A percentile compares a stretch with the other conserved stretches of the same genome.
phyloP scores from a whole-genome alignment of 2,113 vertebrate species.

The Gila orcuttii region DNA sequence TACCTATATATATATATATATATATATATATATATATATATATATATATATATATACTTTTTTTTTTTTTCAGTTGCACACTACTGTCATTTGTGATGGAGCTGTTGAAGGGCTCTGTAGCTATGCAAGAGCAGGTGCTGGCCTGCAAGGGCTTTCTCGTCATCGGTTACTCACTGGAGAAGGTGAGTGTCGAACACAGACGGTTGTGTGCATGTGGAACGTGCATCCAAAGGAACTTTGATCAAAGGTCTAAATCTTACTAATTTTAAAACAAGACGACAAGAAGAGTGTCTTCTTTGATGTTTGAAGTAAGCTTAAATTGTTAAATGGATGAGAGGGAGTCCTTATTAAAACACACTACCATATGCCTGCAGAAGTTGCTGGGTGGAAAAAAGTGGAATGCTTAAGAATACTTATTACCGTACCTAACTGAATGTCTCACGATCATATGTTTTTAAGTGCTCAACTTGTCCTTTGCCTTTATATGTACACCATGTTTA shows the following conservation, averaged over 20 bases:
- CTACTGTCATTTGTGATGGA: constrained; percentile 97
- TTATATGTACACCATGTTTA: not conserved
- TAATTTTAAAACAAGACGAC: not conserved
- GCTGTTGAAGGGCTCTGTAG: constrained; percentile 93
- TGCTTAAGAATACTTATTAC: not conserved
- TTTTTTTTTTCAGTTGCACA: constrained; percentile 85
- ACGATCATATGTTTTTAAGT: not conserved
- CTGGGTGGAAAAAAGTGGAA: not conserved
- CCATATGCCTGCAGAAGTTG: not conserved
- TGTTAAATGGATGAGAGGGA: not conserved
- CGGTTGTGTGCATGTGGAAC: not conserved
- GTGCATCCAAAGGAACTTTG: not conserved
- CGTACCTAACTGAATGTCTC: not conserved
- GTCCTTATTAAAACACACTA: not conserved
- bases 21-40: too few relatives aligned
- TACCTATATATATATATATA: not conserved
- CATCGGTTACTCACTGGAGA: constrained; percentile 94
- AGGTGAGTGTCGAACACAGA: constrained; percentile 77
- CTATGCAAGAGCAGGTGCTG: constrained; percentile 99
- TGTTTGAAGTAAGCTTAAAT: not conserved
- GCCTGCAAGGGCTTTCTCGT: constrained; percentile 98
- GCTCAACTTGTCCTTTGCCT: constrained; percentile 2
- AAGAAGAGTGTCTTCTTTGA: not conserved
- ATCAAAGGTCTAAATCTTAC: not conserved
- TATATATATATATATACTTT: not conserved